Evolutionary conservation across 2,888 invertebrate genomes (phyloP), one percentile per base, ranked within the genome.

Genomic region (Ctenicera cuprea): DNA sequence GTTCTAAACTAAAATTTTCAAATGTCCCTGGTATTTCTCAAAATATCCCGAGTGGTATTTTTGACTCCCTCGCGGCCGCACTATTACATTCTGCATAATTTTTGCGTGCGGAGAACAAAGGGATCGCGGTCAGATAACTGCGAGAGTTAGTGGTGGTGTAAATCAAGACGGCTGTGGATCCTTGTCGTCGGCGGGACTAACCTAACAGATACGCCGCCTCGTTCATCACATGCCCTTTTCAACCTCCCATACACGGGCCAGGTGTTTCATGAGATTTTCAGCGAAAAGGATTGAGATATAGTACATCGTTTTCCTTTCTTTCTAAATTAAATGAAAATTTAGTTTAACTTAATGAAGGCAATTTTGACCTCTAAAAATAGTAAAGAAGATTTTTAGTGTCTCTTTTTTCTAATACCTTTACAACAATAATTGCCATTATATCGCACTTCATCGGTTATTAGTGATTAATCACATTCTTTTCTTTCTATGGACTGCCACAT

Each of bases 81-180:
- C 41, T 59, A 59, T 59, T 59, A 59, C 59, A 41, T 41, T 59
- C 62, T 45, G 62, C 62, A 62, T 62, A 62, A 62, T 62, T 62
- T 62, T 45, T 41, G 43, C 26, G 62, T 45, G 41, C 20, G n/a
- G 26, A 62, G 30, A 62, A 69, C 69, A 61, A 50, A 50, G 52
- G 62, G 50, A 50, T 62, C 43, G 65, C 65, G 77, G 75, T 75
- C 68, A 75, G 75, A 77, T 75, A 77, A 74, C 73, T 74, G 73
- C 57, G 66, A 70, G 67, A 69, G 66, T 74, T 73, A 70, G 73
- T 61, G 68, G 67, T 59, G 71, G 62, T 72, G 73, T 77, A 77
- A 77, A 77, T 77, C 77, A 77, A 73, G 75, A 67, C 37, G 68
- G 71, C 65, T 73, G 66, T 37, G 73, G 73, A 72, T 74, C 66